These are phyloP conservation scores for Pseudomyrmex gracilis DNA, from an alignment of 1,140 invertebrate species.

Conservation along the genomic window DNA sequence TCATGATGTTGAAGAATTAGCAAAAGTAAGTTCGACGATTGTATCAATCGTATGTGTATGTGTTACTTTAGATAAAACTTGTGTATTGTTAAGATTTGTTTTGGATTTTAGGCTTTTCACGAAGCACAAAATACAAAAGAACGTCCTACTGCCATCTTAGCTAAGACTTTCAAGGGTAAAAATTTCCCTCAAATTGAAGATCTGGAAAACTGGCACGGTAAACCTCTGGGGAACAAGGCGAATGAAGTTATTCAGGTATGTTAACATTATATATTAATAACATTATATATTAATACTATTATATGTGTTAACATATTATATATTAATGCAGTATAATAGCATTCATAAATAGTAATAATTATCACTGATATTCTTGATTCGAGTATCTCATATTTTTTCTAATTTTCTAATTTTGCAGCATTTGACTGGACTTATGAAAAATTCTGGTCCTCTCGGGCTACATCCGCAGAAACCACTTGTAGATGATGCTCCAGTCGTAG, in stretches of 20 bases:
- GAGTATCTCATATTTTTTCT: conserved; percentile 21
- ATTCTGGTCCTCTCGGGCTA: conserved; percentile 86
- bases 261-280: background rate
- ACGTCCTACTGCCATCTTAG: conserved; percentile 96
- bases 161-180: conserved; percentile 98
- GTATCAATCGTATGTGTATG: background rate
- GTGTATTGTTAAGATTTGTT: background rate
- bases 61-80: background rate
- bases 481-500: conserved; percentile 90
- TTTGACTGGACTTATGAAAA: conserved; percentile 89
- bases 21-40: conserved; percentile 87
- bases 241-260: conserved; percentile 90
- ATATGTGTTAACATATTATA: conserved; percentile 14
- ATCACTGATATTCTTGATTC: conserved; percentile 19
- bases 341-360: conserved; percentile 25
- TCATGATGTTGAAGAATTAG: conserved; percentile 96
- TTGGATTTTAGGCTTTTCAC: conserved; percentile 91
- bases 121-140: conserved; percentile 91
- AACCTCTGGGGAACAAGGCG: conserved; percentile 94
- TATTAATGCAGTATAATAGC: background rate
- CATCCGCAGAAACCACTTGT: conserved; percentile 88
- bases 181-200: conserved; percentile 96
- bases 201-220: conserved; percentile 98
- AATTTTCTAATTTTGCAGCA: conserved; percentile 84
- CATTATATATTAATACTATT: conserved; percentile 37